Evolutionary conservation across 2,797 vertebrate genomes (phyloP), one percentile per base, ranked within the genome.

Genomic region (Lacerta viridis): DNA sequence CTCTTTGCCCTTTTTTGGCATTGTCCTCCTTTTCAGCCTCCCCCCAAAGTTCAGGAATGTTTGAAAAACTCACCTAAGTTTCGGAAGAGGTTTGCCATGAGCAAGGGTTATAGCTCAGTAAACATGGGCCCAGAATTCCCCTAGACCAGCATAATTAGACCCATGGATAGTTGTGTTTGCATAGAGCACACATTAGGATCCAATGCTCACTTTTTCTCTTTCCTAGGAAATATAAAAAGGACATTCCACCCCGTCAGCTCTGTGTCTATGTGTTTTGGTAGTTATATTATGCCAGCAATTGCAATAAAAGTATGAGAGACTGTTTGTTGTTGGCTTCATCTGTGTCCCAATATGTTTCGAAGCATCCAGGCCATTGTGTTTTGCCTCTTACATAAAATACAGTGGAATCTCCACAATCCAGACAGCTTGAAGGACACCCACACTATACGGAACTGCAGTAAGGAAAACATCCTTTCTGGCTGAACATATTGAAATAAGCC

Each of bases 351-450:
- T 68, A 78, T 84, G 3, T 33, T 90, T 88, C 87, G 72, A 85
- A 89, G 74, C 33, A 76, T 27, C 36, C 20, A 25, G 0, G 23
- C 18, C 20, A 8, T 64, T 85, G 29, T 1, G 50, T 86, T 85
- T 84, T 79, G 36, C 36, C 11, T 86, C 2, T 76, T 87, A 50
- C 39, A 82, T 64, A 76, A 76, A 87, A 83, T 76, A 74, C n/a
- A 66, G 7, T 82, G 36, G 79, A 82, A 66, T 29, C 43, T 46
- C 74, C 20, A 6, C n/a, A 75, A 23, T 46, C 55, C 69, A 82
- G 29, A 61, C 69, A 64, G 36, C 5, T 64, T 87, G 79, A 8
- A 87, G 39, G n/a, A 82, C 29, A 75, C 20, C 39, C 36, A 75
- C 41, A 9, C 39, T 74, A 29, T 41, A 27, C 10, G 20, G 71